Percentiles rank a stretch among this genome's conserved stretches.
Conservation (phyloP, 2,888 invertebrate species). For the Andrena flavipes region DNA sequence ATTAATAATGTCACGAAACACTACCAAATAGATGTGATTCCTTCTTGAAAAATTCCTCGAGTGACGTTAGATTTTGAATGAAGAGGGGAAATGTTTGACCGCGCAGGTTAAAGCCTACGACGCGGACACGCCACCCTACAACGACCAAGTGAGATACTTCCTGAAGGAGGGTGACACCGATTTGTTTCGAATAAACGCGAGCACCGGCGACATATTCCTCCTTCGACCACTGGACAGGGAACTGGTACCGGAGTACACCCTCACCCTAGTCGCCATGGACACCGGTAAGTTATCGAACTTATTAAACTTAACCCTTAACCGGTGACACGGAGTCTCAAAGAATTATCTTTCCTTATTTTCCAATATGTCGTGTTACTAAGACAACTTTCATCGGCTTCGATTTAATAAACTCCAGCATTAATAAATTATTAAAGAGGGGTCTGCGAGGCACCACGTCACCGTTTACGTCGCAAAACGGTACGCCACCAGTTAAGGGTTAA, state of each 20-base stretch:
- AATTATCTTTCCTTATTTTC: too few species aligned
- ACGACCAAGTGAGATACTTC: slow-evolving; percentile 95
- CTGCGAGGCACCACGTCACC: too few species aligned
- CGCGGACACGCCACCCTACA: slow-evolving; percentile 95
- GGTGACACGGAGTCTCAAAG: too few species aligned
- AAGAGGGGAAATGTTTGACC: background rate
- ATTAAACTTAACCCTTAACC: too few species aligned
- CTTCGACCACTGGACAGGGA: slow-evolving; percentile 94
- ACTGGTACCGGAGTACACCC: slow-evolving; percentile 92
- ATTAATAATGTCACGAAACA: background rate
- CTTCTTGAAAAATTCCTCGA: too few species aligned
- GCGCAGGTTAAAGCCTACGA: slow-evolving; percentile 93
- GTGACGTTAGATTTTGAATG: too few species aligned
- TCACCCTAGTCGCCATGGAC: slow-evolving; percentile 97
- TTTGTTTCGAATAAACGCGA: slow-evolving; percentile 95
- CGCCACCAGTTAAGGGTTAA: background rate
- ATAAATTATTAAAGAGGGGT: too few species aligned
- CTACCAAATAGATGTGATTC: too few species aligned
- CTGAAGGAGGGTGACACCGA: slow-evolving; percentile 97
- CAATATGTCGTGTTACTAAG: too few species aligned
- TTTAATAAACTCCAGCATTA: too few species aligned
- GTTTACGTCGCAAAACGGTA: too few species aligned
- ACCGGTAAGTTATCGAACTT: slow-evolving; percentile 89
- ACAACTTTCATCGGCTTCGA: too few species aligned
- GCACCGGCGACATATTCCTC: slow-evolving; percentile 95